Evolutionary conservation across 30 jellyfish, hydroid and myxozoan genomes (phyloP), one percentile per base, ranked within the genome.

Genomic region (Euphysa ruthae): DNA sequence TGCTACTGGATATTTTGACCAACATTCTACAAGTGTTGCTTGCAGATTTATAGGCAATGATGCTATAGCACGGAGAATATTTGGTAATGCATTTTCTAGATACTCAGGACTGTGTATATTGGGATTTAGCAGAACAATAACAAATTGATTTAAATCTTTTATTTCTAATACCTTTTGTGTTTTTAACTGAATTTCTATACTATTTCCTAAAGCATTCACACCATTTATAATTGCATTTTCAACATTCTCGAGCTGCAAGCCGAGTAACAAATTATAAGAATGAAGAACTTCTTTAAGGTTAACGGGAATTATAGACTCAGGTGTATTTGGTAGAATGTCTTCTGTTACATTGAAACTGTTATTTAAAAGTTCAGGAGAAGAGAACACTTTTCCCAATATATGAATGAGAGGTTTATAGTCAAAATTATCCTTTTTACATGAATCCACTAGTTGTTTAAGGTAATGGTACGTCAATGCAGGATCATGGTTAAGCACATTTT

Each of bases 201-300:
- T 18, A 21, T 80, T 24, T 4, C 93, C 95, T 31, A 83, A 61
- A 32, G 82, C 75, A 61, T 63, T 69, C n/a, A 83, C 44, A 46
- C 93, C 95, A 56, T 70, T 83, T 14, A 75, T 75, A 20, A 83
- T 25, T n/a, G 92, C 86, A 61, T 83, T 83, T 51, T 83, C 95
- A 22, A 83, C 61, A 8, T 46, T 10, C 27, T 74, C 88, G 8
- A 71, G 66, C 0, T 75, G 86, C 33, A 83, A 49, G 16, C 49
- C 55, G 35, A 69, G 70, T 20, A 83, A 43, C 35, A 61, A 43
- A 7, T 61, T 43, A 43, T 74, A 83, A 21, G 32, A 32, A 27
- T 71, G 58, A 58, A 75, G 69, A 18, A 75, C 74, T 23, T 69
- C 93, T 0, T 58, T 55, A 16, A 49, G 22, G 30, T 69, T 66